Base-by-base conservation (phyloP, 2,888 invertebrate genomes). In the Polylopha cassiicola region DNA sequence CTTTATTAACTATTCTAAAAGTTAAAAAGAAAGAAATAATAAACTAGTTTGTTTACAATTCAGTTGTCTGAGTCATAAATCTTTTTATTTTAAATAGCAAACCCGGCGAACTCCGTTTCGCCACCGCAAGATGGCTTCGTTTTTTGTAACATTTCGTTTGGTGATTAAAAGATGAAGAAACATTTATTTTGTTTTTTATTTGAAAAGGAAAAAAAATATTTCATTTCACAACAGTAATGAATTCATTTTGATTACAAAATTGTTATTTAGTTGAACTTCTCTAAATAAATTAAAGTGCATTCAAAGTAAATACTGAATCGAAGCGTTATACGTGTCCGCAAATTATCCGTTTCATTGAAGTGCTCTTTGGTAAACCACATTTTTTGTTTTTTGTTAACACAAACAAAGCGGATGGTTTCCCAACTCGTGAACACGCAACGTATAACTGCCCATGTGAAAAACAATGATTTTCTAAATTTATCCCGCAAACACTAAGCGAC, bases 401-500 rank as follows among this genome's bases (percentile, higher is more conserved):
- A 53, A 56, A 56, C 43, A 60, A 45, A 52, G 23, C 46, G 33
- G 58, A 55, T 54, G 54, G 53, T 58, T 53, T 56, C 44, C 50
- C 53, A 47, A 55, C 49, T 45, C 55, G 49, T 43, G 53, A 55
- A 57, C 55, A 58, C 39, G 55, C 58, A 46, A 57, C 57, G 46
- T 55, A 54, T 43, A 55, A 53, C 45, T 61, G 57, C 33, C 50
- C 51, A 55, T 53, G 49, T 26, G 50, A 45, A 36, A 54, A 52
- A 50, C 50, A 52, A 46, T 45, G 44, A 23, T 51, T 51, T 50
- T 53, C 50, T 3, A 50, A 37, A 49, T 55, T 54, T 34, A 53
- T 43, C 30, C 50, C 48, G 47, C 52, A 57, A 51, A 57, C 47
- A 48, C 46, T 43, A 44, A 53, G 45, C 20, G 50, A 51, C 37